These are phyloP conservation scores for Oncorhynchus keta DNA, from an alignment of 2,113 vertebrate genomes.

Conservation along the genomic window DNA sequence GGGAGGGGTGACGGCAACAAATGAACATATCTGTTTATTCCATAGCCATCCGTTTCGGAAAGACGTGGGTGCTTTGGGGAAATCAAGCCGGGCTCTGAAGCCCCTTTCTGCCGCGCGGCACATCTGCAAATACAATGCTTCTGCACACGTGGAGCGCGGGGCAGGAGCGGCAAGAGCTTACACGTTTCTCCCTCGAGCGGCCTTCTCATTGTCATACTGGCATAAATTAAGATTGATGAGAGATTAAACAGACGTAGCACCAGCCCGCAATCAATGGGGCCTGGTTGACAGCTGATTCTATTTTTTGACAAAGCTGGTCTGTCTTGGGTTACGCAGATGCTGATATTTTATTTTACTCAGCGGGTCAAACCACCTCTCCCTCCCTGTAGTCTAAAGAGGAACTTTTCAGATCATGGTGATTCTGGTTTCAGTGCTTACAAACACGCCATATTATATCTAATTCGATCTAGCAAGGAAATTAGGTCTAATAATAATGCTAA, in stretches of 20 bases:
- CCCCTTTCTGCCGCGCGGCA: conserved; percentile 76
- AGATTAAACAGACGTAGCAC: conserved; percentile 86
- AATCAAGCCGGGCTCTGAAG: conserved; percentile 83
- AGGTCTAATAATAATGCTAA: not conserved
- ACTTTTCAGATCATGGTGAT: not conserved
- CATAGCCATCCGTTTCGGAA: conserved; percentile 75
- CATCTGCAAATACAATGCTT: conserved; percentile 93
- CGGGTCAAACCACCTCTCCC: not conserved
- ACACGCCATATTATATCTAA: not conserved
- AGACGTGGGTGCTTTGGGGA: conserved; percentile 83
- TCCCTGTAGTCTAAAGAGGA: not conserved
- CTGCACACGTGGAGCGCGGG: conserved; percentile 81
- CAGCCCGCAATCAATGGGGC: conserved; percentile 82
- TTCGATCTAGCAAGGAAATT: not conserved
- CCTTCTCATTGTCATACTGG: conserved; percentile 89
- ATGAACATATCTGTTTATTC: conserved; percentile 88
- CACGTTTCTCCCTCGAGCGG: conserved; percentile 83
- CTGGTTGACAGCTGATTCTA: conserved; percentile 83
- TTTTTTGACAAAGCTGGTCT: conserved; percentile 80
- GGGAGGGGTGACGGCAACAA: conserved; percentile 74
- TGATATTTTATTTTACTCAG: conserved; percentile 62
- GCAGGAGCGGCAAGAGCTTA: conserved; percentile 81
- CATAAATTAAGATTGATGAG: conserved; percentile 98
- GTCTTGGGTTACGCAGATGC: conserved; percentile 73
- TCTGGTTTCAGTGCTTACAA: not conserved